Base-by-base conservation (phyloP, 2,888 invertebrate genomes). In the Argyresthia albistria region DNA sequence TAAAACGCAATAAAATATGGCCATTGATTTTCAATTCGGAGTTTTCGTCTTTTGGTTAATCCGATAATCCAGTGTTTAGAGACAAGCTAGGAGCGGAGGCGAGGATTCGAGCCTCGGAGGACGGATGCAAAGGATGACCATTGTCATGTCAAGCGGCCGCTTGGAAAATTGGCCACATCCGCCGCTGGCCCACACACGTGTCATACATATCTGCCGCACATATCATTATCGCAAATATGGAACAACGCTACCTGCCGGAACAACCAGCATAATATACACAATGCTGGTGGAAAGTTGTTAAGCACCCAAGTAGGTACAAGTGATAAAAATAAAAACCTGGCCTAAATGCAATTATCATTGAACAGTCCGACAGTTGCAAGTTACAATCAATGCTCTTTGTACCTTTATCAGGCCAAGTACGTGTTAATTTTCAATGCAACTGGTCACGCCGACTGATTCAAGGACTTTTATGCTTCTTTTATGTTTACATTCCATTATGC, bases 151-250 rank as follows among this genome's bases (percentile, higher is more conserved):
- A 53, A 64, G 64, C 64, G 60, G 69, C 70, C 65, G 65, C 64
- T 64, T 76, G 74, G 76, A 78, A 83, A 84, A 86, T 84, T 66
- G 69, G 51, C 65, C 51, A 59, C 68, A 79, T 84, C 84, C 84
- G 81, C 64, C 59, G 43, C 25, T 25, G 25, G 25, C 47, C 42
- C 35, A 42, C 37, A 35, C 43, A 45, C 50, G 48, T 35, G 43
- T 14, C 46, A 6, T 12, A 48, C 46, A 16, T 25, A 46, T 14
- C 35, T 48, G 35, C 12, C 37, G 15, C 48, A 48, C 36, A 14
- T 35, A 12, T 16, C 39, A 39, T 25, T 25, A 25, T 4, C 25
- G 25, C 25, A 25, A 25, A 25, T 25, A 25, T 25, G 25, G 25
- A 25, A 25, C 25, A 4, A 25, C 25, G 25, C 25, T 25, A 25